Base-by-base conservation (phyloP, 2,797 vertebrate species). In the Catostomus latipinnis region DNA sequence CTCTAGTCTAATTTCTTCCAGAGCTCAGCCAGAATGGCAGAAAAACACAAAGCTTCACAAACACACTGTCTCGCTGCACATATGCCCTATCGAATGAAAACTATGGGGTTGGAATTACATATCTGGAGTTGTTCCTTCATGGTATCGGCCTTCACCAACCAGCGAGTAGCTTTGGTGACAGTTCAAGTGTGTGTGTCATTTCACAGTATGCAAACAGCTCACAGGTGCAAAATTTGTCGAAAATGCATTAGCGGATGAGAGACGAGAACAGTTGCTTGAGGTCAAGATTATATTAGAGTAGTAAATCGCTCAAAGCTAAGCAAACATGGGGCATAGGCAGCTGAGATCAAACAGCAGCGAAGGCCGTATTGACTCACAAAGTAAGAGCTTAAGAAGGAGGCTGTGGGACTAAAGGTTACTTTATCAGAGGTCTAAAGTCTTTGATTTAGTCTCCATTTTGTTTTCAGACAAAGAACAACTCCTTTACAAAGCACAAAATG, bases 301-400 rank as follows among this genome's bases (percentile, higher is more conserved):
- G 63, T 62, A 66, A 82, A 76, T 71, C 9, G 56, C 70, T 86
- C 66, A 81, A 82, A 74, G 67, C 71, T 81, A 69, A 80, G 78
- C 76, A 71, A 82, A 72, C 56, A 58, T 9, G 18, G 46, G 69
- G 62, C 58, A 34, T 62, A 53, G 74, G 60, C 74, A 71, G 62
- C 49, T 68, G 75, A 81, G 81, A 58, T 76, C 79, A 73, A 77
- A 76, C 71, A 83, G 76, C 75, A 73, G 57, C 14, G 3, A 60
- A 49, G 54, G 74, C 58, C 48, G 81, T 82, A 72, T 78, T 63
- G 52, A 67, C 67, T 81, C 56, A 74, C 72, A 74, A 68, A 74
- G 46, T 22, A 43, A 80, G 56, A 69, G 74, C 66, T 78, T 45
- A 78, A 79, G 56, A 68, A 6, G 18, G 57, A 71, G 58, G 16